A percentile compares a stretch with the other conserved stretches of the same genome.
Conservation (phyloP, 2,797 vertebrate species). For the Anabacerthia variegaticeps region DNA sequence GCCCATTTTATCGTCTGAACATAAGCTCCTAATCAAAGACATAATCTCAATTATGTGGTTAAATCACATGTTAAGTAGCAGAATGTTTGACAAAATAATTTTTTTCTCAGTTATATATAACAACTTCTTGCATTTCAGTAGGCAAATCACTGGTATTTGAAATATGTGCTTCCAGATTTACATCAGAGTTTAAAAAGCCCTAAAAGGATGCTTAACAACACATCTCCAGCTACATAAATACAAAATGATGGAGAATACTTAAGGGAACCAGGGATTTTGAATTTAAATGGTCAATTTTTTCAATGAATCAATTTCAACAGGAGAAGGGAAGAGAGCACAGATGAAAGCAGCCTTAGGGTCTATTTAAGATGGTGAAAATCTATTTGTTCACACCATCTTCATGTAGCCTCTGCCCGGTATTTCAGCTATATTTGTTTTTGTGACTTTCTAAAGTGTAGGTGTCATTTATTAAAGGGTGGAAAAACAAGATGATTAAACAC, state of each 20-base stretch:
- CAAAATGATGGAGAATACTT: background rate
- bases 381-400: slow-evolving; percentile 34
- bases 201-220: background rate
- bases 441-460: slow-evolving; percentile 33
- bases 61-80: background rate
- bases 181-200: background rate
- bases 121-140: background rate
- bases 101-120: background rate
- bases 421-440: slow-evolving; percentile 54
- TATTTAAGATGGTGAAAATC: slow-evolving; percentile 9
- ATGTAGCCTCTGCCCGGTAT: background rate
- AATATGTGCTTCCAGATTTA: slow-evolving; percentile 3
- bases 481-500: background rate
- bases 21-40: background rate
- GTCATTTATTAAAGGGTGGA: background rate
- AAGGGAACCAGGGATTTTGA: slow-evolving; percentile 31
- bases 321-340: background rate
- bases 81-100: background rate
- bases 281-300: slow-evolving; percentile 66
- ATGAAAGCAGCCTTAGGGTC: slow-evolving; percentile 19
- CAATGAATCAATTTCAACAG: slow-evolving; percentile 48
- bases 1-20: background rate
- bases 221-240: slow-evolving; percentile 26
- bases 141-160: background rate
- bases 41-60: background rate